Evolutionary conservation across 2,797 vertebrate genomes (phyloP), one percentile per base, ranked within the genome.

Genomic region (Lutra lutra): DNA sequence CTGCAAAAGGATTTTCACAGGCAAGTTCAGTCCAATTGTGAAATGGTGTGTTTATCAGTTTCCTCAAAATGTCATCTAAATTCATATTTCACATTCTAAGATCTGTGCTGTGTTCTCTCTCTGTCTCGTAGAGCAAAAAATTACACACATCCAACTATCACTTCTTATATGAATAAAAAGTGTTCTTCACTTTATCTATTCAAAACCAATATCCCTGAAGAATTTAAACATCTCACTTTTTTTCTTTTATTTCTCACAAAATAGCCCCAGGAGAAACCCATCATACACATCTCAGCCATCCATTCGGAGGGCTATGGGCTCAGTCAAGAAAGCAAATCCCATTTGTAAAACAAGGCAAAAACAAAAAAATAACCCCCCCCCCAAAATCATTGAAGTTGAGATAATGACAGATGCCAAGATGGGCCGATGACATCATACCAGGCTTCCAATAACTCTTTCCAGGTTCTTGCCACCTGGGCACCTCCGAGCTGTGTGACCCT

Each of bases 41-140:
- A 66, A 84, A 89, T 68, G 82, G 91, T 85, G n/a, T 95, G 91
- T 98, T 98, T 98, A 98, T 98, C 98, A 75, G 90, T 95, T 98
- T 96, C 72, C 93, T 98, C 96, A 96, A 98, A 98, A 98, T 97
- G 97, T 88, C 98, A 98, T 98, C 97, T 98, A 98, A 98, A 98
- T 98, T 98, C 98, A 96, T 98, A 97, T 98, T 98, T 97, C 97
- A 97, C 96, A 96, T 98, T 98, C 93, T 91, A 95, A 97, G 98
- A 98, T 97, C 85, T 79, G 17, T 95, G 95, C 97, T 88, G 95
- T 58, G 78, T 97, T 98, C 2, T 48, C 29, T 94, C 83, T 97
- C 96, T 84, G 95, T 97, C 97, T 98, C 62, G 40, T 89, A 96
- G 97, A 98, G 97, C 89, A 97, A 98, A 98, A 89, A 98, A 97